A percentile compares a stretch with the other conserved stretches of the same genome.
Conservation (phyloP, 2,888 invertebrate species). For the Falcaria lacertinaria region DNA sequence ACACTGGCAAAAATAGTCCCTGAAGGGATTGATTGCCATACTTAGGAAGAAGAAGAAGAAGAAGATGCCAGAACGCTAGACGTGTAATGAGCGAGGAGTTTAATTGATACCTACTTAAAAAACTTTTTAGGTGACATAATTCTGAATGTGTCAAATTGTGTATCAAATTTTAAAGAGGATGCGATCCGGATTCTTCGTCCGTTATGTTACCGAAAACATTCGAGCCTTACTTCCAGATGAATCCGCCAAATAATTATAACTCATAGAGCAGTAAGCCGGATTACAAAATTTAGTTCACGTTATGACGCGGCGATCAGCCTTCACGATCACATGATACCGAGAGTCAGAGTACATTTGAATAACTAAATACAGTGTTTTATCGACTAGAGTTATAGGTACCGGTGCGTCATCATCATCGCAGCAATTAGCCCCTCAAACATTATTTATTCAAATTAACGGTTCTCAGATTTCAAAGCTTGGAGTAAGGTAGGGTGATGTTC, state of each 20-base stretch:
- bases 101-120: neutral
- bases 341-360: constrained; percentile 34
- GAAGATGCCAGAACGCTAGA: no score
- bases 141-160: neutral
- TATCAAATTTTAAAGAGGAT: no score
- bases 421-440: constrained; percentile 23
- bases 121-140: neutral
- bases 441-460: constrained; percentile 25
- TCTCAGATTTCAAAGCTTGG: neutral
- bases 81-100: constrained; percentile 23
- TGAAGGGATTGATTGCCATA: no score
- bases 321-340: constrained; percentile 30
- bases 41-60: no score
- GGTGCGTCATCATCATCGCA: neutral
- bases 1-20: no score
- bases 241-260: neutral
- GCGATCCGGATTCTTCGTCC: neutral
- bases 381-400: constrained; percentile 24
- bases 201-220: neutral
- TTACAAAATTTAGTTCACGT: constrained; percentile 25
- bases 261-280: constrained; percentile 12
- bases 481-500: neutral
- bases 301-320: constrained; percentile 29
- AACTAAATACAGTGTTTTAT: constrained; percentile 35
- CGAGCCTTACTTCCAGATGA: neutral